phyloP scores from a whole-genome alignment of 2,113 vertebrate genomes.

The Callipepla californica region DNA sequence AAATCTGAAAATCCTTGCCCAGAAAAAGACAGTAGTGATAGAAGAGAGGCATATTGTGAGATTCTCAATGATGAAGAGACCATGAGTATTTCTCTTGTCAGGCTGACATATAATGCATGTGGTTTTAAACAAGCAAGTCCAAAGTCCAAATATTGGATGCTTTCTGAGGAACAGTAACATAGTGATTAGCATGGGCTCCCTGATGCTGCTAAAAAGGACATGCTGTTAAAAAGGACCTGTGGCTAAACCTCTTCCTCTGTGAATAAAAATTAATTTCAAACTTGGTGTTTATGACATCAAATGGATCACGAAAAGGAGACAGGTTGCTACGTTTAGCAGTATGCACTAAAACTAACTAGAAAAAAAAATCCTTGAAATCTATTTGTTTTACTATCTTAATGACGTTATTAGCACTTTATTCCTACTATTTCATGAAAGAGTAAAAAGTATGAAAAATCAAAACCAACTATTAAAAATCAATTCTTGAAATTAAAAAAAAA shows the following conservation, averaged over 20 bases:
- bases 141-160: not conserved
- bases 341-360: not conserved
- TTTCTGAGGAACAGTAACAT: conserved; percentile 24
- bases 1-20: not conserved
- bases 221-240: not conserved
- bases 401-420: not conserved
- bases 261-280: not conserved
- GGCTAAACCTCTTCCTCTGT: not conserved
- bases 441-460: not conserved
- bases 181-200: not conserved
- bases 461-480: not conserved
- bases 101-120: not conserved
- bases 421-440: not conserved
- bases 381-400: not conserved
- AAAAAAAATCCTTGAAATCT: not conserved
- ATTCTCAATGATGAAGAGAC: not conserved
- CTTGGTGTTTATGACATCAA: not conserved
- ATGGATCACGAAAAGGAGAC: not conserved
- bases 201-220: not conserved
- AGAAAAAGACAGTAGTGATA: not conserved
- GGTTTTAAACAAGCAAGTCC: not conserved
- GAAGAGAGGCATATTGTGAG: not conserved
- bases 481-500: not conserved
- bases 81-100: not conserved
- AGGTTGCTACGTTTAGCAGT: not conserved